Base-by-base conservation (phyloP, 2,797 vertebrate species). In the Scolopax rusticola region DNA sequence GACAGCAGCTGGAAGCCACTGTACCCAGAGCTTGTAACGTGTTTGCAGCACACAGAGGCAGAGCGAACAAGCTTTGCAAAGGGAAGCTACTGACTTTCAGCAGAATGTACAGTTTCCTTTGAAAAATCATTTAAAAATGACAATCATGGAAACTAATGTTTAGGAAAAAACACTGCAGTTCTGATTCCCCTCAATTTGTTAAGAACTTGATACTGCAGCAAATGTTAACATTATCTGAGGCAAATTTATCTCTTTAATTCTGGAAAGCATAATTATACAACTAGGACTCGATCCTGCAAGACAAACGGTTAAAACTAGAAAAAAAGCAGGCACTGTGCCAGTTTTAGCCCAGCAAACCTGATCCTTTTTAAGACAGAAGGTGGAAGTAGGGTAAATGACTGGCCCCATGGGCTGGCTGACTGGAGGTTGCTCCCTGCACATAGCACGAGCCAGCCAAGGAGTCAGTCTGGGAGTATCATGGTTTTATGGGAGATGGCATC, bases 71-170 rank as follows among this genome's bases (percentile, higher is more conserved):
- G 56, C 51, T 94, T 45, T 91, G 59, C 60, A 77, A 71, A 80
- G 38, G 38, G 89, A 84, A 93, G 51, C 68, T 76, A 53, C 82
- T 63, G 90, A 65, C 43, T 91, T 94, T 53, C 70, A 95, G 80
- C 67, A 79, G 59, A 87, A 93, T 4, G 13, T 40, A 60, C 11
- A 60, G 45, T 50, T 69, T 84, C 60, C 33, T 82, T 56, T 32
- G 56, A 89, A 95, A 95, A 93, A 89, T 43, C 18, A 28, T 63
- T 78, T 0, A 9, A 94, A 93, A 92, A 56, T 45, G 0, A 56
- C 41, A 33, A 50, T 81, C 8, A 17, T 17, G 28, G 32, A 91
- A 94, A 77, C 8, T 24, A 87, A 41, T 48, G 7, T 76, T 91
- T 84, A 82, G 65, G 65, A 85, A 73, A 73, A 92, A 90, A 1